Evolutionary conservation across 2,888 invertebrate species (phyloP), one percentile per base, ranked within the genome.

Genomic region (Endomychus coccineus): DNA sequence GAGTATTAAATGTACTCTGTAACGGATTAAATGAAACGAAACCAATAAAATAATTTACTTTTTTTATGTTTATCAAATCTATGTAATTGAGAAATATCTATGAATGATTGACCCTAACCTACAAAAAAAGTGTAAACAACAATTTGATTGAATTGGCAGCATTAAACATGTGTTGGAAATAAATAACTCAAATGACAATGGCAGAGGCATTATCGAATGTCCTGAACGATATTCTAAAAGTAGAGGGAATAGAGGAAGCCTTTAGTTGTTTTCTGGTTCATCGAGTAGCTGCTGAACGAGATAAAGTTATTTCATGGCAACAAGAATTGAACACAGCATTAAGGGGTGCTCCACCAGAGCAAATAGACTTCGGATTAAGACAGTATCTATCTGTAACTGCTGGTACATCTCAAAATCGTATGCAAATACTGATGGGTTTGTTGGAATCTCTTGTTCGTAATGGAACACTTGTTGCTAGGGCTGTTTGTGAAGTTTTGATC

Each of bases 231-330:
- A 78, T 69, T 39, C 45, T 67, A 19, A 78, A 79, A 62, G 83
- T 88, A 4, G 87, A 89, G 57, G 75, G 80, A 1, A 83, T 88
- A 17, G 90, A 91, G 58, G 88, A 90, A 64, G 88, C 89, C 0
- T 92, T 95, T 57, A 85, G 86, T 59, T 86, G 86, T 52, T 88
- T 86, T 51, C 73, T 92, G 39, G 82, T 89, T 1, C 83, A 89
- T 54, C 78, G 81, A 48, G 71, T 78, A 11, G 77, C 79, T 33
- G 73, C 74, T 39, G 83, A 88, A 58, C 71, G 69, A 45, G 80
- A 82, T 48, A 81, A 80, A 59, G 68, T 80, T 16, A 64, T 73
- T 22, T 66, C 70, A 55, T 83, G 83, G 66, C 78, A 82, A 49
- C 77, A 78, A 44, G 80, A 80, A 45, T 64, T 92, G 19, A 77